Evolutionary conservation across 1,140 invertebrate species (phyloP).

Genomic region (Aradophagus sp.): DNA sequence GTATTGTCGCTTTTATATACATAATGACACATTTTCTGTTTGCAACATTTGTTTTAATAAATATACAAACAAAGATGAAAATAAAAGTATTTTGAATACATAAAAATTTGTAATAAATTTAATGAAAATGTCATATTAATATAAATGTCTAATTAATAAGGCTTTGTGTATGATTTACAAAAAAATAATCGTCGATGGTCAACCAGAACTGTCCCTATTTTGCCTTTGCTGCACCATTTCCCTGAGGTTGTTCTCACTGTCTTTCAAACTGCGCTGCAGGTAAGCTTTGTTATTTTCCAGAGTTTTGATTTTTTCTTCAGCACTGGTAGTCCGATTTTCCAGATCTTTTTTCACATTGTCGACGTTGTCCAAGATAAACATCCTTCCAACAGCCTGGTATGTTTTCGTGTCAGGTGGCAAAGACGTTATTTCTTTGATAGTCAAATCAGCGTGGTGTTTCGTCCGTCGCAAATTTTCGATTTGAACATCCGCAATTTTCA

Average conservation of each 20-base stretch:
- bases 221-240: constrained; percentile 85
- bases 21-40: no score
- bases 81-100: no score
- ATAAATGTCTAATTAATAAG: no score
- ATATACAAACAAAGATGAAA: no score
- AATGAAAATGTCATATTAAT: no score
- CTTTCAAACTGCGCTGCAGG: constrained; percentile 85
- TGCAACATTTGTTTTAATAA: no score
- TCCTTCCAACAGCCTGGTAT: constrained; percentile 88
- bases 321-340: constrained; percentile 77
- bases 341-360: constrained; percentile 80
- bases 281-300: constrained; percentile 85
- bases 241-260: constrained; percentile 88
- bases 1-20: no score
- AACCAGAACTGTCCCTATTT: constrained; percentile 62
- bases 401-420: constrained; percentile 79
- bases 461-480: constrained; percentile 82
- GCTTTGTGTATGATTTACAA: no score
- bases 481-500: constrained; percentile 86
- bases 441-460: constrained; percentile 83
- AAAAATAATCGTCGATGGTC: no score
- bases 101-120: no score
- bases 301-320: constrained; percentile 83
- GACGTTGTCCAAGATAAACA: constrained; percentile 78
- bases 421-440: constrained; percentile 77